Evolutionary conservation across 2,113 vertebrate genomes (phyloP).

Genomic region (Gracilinanus agilis): DNA sequence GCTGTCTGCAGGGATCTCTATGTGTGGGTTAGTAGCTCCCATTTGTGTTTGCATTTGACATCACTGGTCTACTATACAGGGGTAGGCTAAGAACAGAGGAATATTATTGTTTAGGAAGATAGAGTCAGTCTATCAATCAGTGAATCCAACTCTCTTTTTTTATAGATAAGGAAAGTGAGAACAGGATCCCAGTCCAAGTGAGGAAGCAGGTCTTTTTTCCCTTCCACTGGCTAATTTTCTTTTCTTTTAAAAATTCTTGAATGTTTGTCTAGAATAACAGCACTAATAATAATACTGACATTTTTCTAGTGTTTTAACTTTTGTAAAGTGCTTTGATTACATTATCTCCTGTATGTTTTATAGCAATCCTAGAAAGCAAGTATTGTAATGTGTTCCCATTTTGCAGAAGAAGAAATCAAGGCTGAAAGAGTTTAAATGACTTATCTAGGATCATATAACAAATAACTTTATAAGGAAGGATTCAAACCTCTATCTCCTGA

Average conservation of each 20-base stretch:
- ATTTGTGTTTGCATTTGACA: not conserved
- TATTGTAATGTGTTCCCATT: not conserved
- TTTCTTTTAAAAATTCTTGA: constrained; percentile 25
- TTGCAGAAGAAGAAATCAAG: not conserved
- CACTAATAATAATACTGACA: not conserved
- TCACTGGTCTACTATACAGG: not conserved
- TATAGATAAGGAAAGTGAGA: not conserved
- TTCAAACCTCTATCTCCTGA: not conserved
- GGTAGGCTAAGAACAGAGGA: not conserved
- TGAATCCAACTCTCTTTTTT: not conserved
- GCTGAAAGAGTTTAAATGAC: not conserved
- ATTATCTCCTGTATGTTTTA: not conserved
- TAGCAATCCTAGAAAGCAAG: not conserved
- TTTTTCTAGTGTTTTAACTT: not conserved
- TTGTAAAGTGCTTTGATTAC: not conserved
- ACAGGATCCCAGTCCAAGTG: not conserved
- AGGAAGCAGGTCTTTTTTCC: not conserved
- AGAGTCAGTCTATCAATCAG: not conserved
- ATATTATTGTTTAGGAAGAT: not conserved
- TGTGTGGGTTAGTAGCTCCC: not conserved
- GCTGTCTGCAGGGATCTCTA: not conserved
- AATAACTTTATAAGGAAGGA: not conserved
- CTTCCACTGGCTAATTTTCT: not conserved
- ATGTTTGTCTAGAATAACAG: not conserved
- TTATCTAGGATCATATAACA: not conserved